These are phyloP conservation scores for Fistularia commersonii DNA, from an alignment of 2,797 vertebrate genomes.

Conservation along the genomic window DNA sequence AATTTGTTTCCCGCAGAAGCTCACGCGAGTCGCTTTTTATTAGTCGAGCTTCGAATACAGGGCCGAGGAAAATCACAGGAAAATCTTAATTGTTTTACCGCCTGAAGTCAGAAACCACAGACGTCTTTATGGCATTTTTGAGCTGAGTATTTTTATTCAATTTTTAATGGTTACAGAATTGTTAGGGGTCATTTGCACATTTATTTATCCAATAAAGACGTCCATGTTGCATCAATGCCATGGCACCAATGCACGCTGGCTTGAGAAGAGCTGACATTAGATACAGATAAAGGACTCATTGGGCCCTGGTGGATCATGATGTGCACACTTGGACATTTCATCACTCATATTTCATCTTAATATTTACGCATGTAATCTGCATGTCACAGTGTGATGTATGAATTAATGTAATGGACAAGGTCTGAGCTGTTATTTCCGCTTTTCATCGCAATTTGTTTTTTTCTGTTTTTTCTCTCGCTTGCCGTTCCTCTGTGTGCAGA, in stretches of 20 bases:
- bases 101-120: no score
- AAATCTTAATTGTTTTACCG: no score
- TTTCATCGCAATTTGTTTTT: slow-evolving; percentile 12
- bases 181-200: slow-evolving; percentile 50
- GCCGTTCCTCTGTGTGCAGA: slow-evolving; percentile 20
- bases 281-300: slow-evolving; percentile 76
- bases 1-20: no score
- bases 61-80: no score
- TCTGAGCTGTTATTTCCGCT: slow-evolving; percentile 58
- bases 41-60: no score
- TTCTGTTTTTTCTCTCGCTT: slow-evolving; percentile 20
- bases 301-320: slow-evolving; percentile 73
- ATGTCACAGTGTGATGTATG: slow-evolving; percentile 69
- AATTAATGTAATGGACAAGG: slow-evolving; percentile 72
- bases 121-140: no score
- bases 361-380: slow-evolving; percentile 72
- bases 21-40: no score
- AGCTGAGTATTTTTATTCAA: no score
- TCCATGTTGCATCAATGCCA: slow-evolving; percentile 12
- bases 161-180: slow-evolving; percentile 49
- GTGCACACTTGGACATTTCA: slow-evolving; percentile 63
- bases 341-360: slow-evolving; percentile 78
- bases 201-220: slow-evolving; percentile 4
- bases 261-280: slow-evolving; percentile 50
- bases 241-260: slow-evolving; percentile 19